phyloP scores from a whole-genome alignment of 2,797 vertebrate genomes.

The Spinus olivaceus region DNA sequence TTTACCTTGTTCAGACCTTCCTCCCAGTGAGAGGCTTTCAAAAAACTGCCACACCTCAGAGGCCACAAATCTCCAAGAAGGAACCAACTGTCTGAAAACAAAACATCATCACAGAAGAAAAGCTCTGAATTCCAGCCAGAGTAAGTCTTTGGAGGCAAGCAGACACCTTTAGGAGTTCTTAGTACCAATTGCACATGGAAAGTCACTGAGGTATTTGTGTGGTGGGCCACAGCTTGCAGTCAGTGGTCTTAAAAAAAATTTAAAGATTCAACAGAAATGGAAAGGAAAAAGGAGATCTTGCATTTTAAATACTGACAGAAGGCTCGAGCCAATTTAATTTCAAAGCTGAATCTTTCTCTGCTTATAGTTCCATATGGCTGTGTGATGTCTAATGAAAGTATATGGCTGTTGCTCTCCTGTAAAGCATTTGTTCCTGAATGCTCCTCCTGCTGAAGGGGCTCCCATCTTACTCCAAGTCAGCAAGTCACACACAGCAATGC shows the following conservation, averaged over 20 bases:
- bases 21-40: background rate
- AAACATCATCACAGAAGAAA: background rate
- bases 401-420: background rate
- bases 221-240: background rate
- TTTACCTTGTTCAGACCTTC: background rate
- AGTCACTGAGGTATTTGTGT: background rate
- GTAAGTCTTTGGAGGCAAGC: background rate
- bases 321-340: background rate
- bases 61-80: background rate
- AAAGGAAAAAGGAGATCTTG: background rate
- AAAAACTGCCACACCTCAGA: background rate
- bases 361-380: background rate
- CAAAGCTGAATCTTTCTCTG: background rate
- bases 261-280: background rate
- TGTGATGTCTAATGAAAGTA: background rate
- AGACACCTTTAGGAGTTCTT: background rate
- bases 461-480: background rate
- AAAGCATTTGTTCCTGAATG: background rate
- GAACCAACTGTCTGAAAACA: background rate
- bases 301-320: background rate
- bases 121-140: background rate
- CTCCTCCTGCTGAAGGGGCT: background rate
- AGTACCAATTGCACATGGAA: background rate
- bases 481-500: background rate
- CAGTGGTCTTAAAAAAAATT: background rate